Evolutionary conservation across 2,888 invertebrate genomes (phyloP).

Genomic region (Hydropsyche betteni): DNA sequence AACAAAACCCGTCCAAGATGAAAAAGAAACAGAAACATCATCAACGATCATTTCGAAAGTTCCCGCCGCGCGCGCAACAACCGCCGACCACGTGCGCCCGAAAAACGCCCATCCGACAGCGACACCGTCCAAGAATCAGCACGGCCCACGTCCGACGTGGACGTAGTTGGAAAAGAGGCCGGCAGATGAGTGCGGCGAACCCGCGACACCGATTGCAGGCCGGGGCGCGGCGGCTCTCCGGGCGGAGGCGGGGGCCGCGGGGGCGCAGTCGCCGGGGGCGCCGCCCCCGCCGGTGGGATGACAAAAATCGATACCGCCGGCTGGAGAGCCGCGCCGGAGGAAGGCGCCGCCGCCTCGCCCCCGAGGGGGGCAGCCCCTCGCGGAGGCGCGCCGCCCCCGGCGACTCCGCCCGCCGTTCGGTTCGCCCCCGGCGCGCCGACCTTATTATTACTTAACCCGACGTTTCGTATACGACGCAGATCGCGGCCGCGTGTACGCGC

Average conservation of each 20-base stretch:
- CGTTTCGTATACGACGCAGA: constrained; percentile 29
- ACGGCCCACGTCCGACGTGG: too few relatives aligned
- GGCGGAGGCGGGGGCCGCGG: constrained; percentile 57
- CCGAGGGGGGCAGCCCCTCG: not conserved
- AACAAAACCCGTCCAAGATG: too few relatives aligned
- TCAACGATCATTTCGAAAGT: too few relatives aligned
- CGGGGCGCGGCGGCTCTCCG: constrained; percentile 59
- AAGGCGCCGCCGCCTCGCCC: not conserved
- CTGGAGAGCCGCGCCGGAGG: constrained; percentile 60
- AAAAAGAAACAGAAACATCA: too few relatives aligned
- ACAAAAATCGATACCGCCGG: constrained; percentile 66
- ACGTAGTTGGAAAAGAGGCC: constrained; percentile 32
- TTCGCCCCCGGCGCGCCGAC: constrained; percentile 18
- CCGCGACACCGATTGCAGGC: constrained; percentile 50
- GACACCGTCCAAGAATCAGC: too few relatives aligned
- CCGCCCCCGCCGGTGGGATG: constrained; percentile 57
- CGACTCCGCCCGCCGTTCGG: constrained; percentile 22
- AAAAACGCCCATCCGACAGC: too few relatives aligned
- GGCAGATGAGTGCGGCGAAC: constrained; percentile 34
- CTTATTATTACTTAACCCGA: constrained; percentile 20
- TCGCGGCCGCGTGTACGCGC: not conserved
- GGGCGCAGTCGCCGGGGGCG: constrained; percentile 59
- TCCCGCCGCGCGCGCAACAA: too few relatives aligned
- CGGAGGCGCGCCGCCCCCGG: constrained; percentile 1
- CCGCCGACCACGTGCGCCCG: too few relatives aligned